Conservation (phyloP, 2,113 vertebrate species). For the Mixornis gularis region DNA sequence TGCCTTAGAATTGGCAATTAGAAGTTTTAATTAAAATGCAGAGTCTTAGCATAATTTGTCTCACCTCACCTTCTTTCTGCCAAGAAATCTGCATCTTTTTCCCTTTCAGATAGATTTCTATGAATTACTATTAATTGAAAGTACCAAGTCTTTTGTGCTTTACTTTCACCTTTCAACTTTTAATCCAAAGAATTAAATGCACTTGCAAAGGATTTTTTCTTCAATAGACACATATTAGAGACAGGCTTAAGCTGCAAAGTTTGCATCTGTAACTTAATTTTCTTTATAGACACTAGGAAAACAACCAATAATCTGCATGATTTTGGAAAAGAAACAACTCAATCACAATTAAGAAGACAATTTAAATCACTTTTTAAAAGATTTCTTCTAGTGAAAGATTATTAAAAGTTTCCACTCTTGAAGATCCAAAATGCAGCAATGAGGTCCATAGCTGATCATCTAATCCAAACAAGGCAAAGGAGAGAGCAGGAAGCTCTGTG, state of each 20-base stretch:
- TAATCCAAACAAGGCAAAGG: background rate
- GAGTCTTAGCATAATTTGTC: background rate
- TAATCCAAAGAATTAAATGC: background rate
- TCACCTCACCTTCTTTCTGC: background rate
- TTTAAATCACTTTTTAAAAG: background rate
- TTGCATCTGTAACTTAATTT: background rate
- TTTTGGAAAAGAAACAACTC: background rate
- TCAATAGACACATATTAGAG: background rate
- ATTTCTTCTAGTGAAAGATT: background rate
- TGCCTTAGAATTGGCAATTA: background rate
- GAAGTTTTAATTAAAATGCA: background rate
- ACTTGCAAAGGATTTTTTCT: background rate
- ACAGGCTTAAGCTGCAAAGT: background rate
- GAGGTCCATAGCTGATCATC: background rate
- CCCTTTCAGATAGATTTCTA: background rate
- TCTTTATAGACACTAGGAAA: background rate
- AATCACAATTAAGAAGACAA: background rate
- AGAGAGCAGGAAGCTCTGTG: background rate
- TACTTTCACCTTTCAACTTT: background rate
- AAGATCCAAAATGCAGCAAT: background rate
- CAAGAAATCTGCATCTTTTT: background rate
- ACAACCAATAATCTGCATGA: background rate
- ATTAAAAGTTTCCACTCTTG: background rate
- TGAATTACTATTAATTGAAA: background rate
- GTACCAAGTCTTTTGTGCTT: background rate